A percentile compares a stretch with the other conserved stretches of the same genome.
phyloP scores from a whole-genome alignment of 2,113 vertebrate genomes.

The Hemiprocne comata region DNA sequence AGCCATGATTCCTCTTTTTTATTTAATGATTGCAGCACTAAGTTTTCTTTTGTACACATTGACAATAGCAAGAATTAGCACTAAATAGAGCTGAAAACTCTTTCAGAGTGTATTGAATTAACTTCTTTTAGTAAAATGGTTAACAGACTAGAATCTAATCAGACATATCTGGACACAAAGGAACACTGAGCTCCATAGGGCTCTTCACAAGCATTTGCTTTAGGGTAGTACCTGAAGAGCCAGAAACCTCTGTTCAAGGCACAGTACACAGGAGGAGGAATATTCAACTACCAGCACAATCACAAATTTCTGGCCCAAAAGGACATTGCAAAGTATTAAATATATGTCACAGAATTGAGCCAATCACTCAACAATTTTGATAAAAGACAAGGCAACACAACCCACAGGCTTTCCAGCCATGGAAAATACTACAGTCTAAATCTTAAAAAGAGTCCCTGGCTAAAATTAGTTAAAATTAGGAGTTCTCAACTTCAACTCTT shows the following conservation, averaged over 20 bases:
- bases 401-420: neutral
- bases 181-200: neutral
- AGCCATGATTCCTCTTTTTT: neutral
- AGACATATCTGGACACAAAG: neutral
- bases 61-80: neutral
- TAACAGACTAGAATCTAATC: neutral
- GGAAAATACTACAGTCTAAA: neutral
- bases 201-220: neutral
- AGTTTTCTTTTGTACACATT: neutral
- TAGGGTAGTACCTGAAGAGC: neutral
- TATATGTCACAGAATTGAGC: slow-evolving; percentile 35
- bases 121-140: neutral
- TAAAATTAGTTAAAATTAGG: neutral
- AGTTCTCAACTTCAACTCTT: neutral
- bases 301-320: neutral
- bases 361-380: slow-evolving; percentile 27
- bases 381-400: slow-evolving; percentile 16
- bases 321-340: slow-evolving; percentile 29
- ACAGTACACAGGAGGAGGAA: neutral
- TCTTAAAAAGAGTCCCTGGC: neutral
- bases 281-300: slow-evolving; percentile 11
- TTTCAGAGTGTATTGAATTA: neutral
- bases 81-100: neutral
- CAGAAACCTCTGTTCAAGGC: neutral
- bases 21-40: neutral